Conservation (phyloP, 2,888 invertebrate genomes). For the Alentia gelatinosa region DNA sequence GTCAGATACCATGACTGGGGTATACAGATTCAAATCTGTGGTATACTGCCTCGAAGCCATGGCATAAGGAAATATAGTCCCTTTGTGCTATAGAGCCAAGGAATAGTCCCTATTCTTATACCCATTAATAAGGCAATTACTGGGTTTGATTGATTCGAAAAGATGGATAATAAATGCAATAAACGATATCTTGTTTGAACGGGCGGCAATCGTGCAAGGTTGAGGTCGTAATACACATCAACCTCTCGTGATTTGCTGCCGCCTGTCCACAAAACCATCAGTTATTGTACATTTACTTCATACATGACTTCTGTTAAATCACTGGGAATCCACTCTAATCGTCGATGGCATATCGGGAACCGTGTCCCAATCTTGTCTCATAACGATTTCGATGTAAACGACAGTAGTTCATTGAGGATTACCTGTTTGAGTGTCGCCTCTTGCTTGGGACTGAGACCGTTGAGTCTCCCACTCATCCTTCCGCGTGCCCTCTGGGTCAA, state of each 20-base stretch:
- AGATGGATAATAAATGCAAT: too few species aligned
- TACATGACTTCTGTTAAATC: not conserved
- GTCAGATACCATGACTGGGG: too few species aligned
- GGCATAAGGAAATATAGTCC: too few species aligned
- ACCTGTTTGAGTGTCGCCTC: constrained; percentile 29
- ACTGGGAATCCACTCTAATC: not conserved
- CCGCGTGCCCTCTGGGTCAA: too few species aligned
- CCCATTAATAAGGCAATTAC: too few species aligned
- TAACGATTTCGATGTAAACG: not conserved
- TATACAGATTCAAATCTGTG: too few species aligned
- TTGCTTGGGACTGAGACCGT: constrained; percentile 49
- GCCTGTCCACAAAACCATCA: not conserved
- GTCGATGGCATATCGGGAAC: not conserved
- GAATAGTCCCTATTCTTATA: too few species aligned
- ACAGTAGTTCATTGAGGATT: not conserved
- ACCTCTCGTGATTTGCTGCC: not conserved
- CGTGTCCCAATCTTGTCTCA: not conserved
- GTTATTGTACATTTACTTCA: not conserved
- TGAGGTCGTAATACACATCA: not conserved
- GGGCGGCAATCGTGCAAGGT: too few species aligned
- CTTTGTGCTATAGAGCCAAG: too few species aligned
- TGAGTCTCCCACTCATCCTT: constrained; percentile 39
- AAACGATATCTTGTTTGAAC: too few species aligned
- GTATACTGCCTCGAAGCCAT: too few species aligned
- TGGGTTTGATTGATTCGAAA: too few species aligned